A percentile compares a stretch with the other conserved stretches of the same genome.
Evolutionary conservation across 2,888 invertebrate species (phyloP).

Genomic region (Griposia aprilina): DNA sequence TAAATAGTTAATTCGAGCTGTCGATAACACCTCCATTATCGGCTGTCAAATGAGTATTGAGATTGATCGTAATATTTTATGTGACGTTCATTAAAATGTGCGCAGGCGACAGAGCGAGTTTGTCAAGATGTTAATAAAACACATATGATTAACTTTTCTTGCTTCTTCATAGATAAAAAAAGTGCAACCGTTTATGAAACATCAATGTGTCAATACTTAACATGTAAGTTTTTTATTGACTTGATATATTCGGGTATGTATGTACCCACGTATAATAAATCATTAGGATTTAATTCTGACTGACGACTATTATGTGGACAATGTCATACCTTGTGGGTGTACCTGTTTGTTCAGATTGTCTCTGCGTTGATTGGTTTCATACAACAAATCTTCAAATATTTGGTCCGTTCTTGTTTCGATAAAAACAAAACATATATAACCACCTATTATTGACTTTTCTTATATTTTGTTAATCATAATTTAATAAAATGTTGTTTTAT

Average conservation of each 20-base stretch:
- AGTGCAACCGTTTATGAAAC: conserved; percentile 16
- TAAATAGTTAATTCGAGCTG: conserved; percentile 54
- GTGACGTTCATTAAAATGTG: conserved; percentile 44
- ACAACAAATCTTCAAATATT: background rate
- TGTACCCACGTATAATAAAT: conserved; percentile 18
- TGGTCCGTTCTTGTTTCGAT: background rate
- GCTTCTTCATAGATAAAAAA: conserved; percentile 3
- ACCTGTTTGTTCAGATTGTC: background rate
- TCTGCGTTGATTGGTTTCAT: background rate
- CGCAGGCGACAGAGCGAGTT: conserved; percentile 33
- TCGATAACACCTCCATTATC: conserved; percentile 52
- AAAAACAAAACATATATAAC: background rate
- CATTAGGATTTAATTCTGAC: conserved; percentile 20
- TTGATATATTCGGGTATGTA: conserved; percentile 2
- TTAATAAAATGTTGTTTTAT: background rate
- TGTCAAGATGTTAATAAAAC: conserved; percentile 32
- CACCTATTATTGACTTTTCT: background rate
- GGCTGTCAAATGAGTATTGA: conserved; percentile 42
- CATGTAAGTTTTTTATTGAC: conserved; percentile 27
- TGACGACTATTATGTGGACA: conserved; percentile 21
- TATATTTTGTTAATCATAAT: background rate
- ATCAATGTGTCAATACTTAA: conserved; percentile 8
- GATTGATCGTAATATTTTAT: conserved; percentile 44
- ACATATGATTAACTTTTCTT: conserved; percentile 19
- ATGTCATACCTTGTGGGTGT: background rate